Percentiles rank a stretch among this genome's conserved stretches.
Evolutionary conservation across 1,140 invertebrate genomes (phyloP).

Genomic region (Lucilia sericata): DNA sequence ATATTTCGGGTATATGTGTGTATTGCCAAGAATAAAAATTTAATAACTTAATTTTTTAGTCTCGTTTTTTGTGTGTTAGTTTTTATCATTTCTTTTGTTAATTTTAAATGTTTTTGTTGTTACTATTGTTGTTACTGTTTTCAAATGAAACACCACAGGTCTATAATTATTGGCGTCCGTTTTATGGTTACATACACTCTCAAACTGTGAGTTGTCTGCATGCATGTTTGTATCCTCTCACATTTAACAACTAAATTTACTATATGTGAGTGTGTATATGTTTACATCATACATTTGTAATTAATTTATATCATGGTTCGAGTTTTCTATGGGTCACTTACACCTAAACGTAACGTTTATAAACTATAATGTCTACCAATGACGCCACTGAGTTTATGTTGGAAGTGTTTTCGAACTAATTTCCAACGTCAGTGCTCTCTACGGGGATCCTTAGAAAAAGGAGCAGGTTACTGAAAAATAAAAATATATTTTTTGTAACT

Average conservation of each 20-base stretch:
- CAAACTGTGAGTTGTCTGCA: neutral
- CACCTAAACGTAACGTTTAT: neutral
- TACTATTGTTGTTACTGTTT: slow-evolving; percentile 12
- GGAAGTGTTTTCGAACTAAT: slow-evolving; percentile 37
- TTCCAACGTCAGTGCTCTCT: slow-evolving; percentile 7
- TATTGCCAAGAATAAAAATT: neutral
- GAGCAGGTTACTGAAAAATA: neutral
- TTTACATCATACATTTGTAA: slow-evolving; percentile 28
- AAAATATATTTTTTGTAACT: neutral
- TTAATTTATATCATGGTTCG: slow-evolving; percentile 20
- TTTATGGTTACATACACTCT: neutral
- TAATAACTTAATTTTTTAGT: slow-evolving; percentile 29
- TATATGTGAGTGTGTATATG: neutral
- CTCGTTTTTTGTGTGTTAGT: neutral
- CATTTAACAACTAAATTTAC: slow-evolving; percentile 12
- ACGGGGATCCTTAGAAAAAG: neutral
- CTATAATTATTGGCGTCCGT: slow-evolving; percentile 36
- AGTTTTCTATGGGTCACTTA: slow-evolving; percentile 5
- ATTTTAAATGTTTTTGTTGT: neutral
- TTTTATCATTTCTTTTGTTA: neutral
- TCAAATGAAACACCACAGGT: slow-evolving; percentile 22
- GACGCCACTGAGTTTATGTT: slow-evolving; percentile 32
- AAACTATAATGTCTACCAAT: neutral
- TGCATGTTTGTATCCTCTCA: neutral
- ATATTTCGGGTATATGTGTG: neutral